Base-by-base conservation (phyloP, 2,888 invertebrate genomes). In the Leucoma salicis region DNA sequence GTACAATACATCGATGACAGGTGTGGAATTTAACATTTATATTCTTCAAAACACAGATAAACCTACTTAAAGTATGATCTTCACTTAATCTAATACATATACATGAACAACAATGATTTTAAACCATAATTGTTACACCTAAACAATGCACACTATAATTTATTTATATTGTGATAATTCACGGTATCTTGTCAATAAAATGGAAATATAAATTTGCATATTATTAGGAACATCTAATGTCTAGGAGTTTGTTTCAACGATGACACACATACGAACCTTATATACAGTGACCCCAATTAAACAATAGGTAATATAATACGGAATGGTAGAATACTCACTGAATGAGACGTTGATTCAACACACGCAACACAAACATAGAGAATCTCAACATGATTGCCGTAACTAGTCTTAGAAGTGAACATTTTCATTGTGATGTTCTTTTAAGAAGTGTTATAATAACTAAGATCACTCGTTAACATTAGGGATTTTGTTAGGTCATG, bases 1-100 rank as follows among this genome's bases (percentile, higher is more conserved):
- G 83, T 87, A 88, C 86, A 85, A 83, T 73, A 83, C 75, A 76
- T 85, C 83, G 80, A 87, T 85, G 82, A 79, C 75, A 73, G 74
- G 72, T 76, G 73, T 73, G 66, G 69, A 65, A 69, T 68, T 56
- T 57, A 37, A 57, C 53, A 61, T 56, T 53, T 61, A 43, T 53
- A 54, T 49, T 55, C 45, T 64, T 64, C 67, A 70, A 69, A 67
- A 64, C 66, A 57, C 55, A 72, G 63, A 66, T 61, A 66, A 69
- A 66, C 65, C 73, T 77, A 73, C 67, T 54, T 63, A 66, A 62
- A 58, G 47, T 62, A 67, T 62, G 64, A 63, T 63, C 56, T 58
- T 73, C 57, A 63, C 70, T 66, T 74, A 73, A 31, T 42, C 62
- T 63, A 71, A 66, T 56, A 66, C 57, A 66, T 65, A 66, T 63